Conservation (phyloP, 2,888 invertebrate species). For the Acrocyrtus sp. region DNA sequence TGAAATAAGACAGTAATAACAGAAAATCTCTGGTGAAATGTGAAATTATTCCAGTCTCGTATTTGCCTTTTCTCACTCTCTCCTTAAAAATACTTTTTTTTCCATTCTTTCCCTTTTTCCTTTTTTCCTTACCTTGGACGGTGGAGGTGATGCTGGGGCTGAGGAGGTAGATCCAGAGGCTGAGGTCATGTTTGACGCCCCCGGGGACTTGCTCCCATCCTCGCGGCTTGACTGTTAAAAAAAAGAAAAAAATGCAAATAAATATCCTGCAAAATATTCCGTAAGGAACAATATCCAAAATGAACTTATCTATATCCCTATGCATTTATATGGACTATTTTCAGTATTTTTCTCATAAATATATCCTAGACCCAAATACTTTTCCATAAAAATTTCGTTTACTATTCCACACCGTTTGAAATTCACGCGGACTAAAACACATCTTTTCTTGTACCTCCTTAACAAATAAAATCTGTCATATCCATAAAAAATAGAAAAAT, state of each 20-base stretch:
- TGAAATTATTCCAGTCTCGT: no score
- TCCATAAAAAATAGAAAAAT: no score
- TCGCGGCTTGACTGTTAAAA: slow-evolving; percentile 66
- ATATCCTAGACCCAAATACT: not conserved
- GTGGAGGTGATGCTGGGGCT: slow-evolving; percentile 60
- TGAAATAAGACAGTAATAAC: no score
- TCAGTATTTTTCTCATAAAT: not conserved
- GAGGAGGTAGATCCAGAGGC: slow-evolving; percentile 68
- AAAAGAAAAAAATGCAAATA: slow-evolving; percentile 32
- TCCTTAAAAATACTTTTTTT: not conserved
- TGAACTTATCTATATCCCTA: not conserved
- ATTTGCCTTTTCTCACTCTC: not conserved
- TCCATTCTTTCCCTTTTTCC: not conserved
- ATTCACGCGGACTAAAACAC: no score
- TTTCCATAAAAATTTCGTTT: no score
- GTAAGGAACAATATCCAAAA: not conserved
- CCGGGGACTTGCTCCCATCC: slow-evolving; percentile 67
- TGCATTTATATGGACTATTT: no score
- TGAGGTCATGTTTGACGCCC: slow-evolving; percentile 69
- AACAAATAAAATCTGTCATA: no score
- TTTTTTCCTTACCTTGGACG: slow-evolving; percentile 62
- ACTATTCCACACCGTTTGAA: not conserved
- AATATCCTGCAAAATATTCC: not conserved
- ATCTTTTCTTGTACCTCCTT: no score
- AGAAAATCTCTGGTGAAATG: no score